Evolutionary conservation across 2,888 invertebrate genomes (phyloP), one percentile per base, ranked within the genome.

Genomic region (Lochmaea capreae): DNA sequence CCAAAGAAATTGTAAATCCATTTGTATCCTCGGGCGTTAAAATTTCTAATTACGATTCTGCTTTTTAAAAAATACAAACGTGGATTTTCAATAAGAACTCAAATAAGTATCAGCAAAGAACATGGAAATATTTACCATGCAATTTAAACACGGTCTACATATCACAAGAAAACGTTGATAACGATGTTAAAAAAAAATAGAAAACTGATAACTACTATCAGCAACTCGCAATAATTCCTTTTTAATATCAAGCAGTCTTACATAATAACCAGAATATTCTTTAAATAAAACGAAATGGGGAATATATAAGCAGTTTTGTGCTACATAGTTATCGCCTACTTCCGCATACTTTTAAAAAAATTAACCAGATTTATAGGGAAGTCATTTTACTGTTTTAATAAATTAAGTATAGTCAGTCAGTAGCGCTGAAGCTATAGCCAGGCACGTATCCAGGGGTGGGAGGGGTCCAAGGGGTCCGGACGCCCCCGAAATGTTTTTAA

Each of bases 81-180:
- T 49, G 46, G 46, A 6, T 49, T 49, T 49, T 49, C 49, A n/a
- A 49, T 49, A n/a, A 14, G 12, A 46, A 46, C 12, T 46, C 43
- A 11, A 46, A 46, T 9, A 12, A 54, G 33, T 33, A 8, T 33
- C 59, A 59, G n/a, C n/a, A 14, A 59, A 59, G 59, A 59, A 59
- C 33, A 26, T 59, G 4, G 12, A 43, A 62, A 63, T 63, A 43
- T 63, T 63, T 63, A 63, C 33, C 61, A 16, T 16, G 33, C 43
- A 18, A 42, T 63, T 42, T 39, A 43, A 43, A 16, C 16, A 63
- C 62, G 12, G 18, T 43, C 62, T 14, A 63, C 62, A 63, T 63
- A 63, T 63, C 62, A 18, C 39, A 63, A 43, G 62, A 63, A 63
- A 63, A 63, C 42, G 62, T 43, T 63, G 62, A 63, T 63, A 63